Base-by-base conservation (phyloP, 1,140 invertebrate genomes). In the Sminthurinus signatus region DNA sequence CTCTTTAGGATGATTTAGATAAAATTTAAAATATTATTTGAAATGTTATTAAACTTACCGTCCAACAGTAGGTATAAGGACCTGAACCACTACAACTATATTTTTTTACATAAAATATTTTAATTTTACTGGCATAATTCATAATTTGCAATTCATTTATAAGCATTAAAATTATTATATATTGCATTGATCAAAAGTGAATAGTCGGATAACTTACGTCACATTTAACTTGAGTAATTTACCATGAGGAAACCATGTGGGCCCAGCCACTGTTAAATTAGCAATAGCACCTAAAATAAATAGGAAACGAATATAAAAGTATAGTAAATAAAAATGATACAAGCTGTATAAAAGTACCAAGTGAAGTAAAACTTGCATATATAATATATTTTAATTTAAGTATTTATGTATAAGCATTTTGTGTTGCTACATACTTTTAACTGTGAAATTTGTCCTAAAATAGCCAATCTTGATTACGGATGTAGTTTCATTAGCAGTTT, bases 141-240 rank as follows among this genome's bases (percentile, higher is more conserved):
- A n/a, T n/a, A n/a, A n/a, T n/a, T n/a, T n/a, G n/a, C n/a, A n/a
- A n/a, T n/a, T n/a, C n/a, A n/a, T n/a, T n/a, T n/a, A n/a, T n/a
- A n/a, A n/a, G n/a, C n/a, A n/a, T n/a, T n/a, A n/a, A n/a, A n/a
- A n/a, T n/a, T n/a, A n/a, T n/a, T n/a, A n/a, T n/a, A n/a, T n/a
- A n/a, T n/a, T n/a, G n/a, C n/a, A n/a, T n/a, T n/a, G n/a, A n/a
- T n/a, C n/a, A n/a, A n/a, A n/a, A n/a, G n/a, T n/a, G n/a, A n/a
- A n/a, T n/a, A n/a, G n/a, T n/a, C n/a, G n/a, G n/a, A n/a, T n/a
- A n/a, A n/a, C 82, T 70, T 87, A 91, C 32, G 80, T 81, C 1
- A 89, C 79, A 67, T 83, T 79, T 4, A 92, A 74, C 55, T 82
- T 80, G n/a, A 90, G 73, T 48, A 89, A 76, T 59, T 89, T 86